Evolutionary conservation across 2,888 invertebrate species (phyloP).

Genomic region (Colletes collaris): DNA sequence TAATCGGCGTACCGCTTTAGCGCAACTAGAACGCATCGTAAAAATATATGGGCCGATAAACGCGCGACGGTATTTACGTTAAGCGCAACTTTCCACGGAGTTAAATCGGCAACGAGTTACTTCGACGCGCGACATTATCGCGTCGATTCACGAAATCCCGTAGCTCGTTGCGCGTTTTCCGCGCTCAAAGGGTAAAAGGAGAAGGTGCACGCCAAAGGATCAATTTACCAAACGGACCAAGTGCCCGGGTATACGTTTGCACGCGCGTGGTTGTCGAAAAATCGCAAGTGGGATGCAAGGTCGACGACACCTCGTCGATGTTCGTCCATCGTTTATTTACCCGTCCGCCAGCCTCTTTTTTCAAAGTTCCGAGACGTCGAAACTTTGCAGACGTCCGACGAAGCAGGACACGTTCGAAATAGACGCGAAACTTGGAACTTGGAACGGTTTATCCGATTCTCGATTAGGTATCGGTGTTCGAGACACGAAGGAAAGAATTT

Average conservation of each 20-base stretch:
- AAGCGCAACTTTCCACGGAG: constrained; percentile 23
- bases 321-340: constrained; percentile 22
- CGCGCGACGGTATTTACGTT: constrained; percentile 22
- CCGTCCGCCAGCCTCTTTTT: not conserved
- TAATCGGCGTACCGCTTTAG: constrained; percentile 42
- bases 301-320: not conserved
- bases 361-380: constrained; percentile 42
- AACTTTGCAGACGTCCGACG: constrained; percentile 43
- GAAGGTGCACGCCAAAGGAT: no score
- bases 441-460: constrained; percentile 39
- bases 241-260: no score
- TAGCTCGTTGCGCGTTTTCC: not conserved
- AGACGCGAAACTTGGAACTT: constrained; percentile 1
- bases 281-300: no score
- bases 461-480: constrained; percentile 28
- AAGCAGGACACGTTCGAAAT: no score
- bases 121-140: constrained; percentile 17
- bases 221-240: no score
- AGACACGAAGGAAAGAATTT: not conserved
- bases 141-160: constrained; percentile 29
- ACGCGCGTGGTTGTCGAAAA: no score
- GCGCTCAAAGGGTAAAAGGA: no score
- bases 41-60: constrained; percentile 47
- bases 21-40: constrained; percentile 27
- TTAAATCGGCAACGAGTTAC: constrained; percentile 33